Evolutionary conservation across 2,113 vertebrate genomes (phyloP), one percentile per base, ranked within the genome.

Genomic region (Corydoras maculifer): DNA sequence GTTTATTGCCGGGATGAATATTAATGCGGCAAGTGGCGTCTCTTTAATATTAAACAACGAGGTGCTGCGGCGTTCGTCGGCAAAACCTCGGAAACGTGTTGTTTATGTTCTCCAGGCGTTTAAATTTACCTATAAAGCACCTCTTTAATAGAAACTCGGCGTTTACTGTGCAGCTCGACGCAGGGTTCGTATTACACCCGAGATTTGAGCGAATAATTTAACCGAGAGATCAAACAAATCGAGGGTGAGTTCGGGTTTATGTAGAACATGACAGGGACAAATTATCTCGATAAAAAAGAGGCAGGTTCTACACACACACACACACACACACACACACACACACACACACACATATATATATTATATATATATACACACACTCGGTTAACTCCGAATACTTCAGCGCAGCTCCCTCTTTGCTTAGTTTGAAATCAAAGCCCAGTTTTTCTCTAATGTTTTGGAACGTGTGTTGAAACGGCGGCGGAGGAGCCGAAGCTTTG

Each of bases 1-100:
- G 48, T 31, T 63, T 58, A 12, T 75, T 66, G n/a, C 53, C 67
- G 58, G 68, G 65, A 58, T 43, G 72, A 71, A 71, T 71, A 63
- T 49, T 55, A 64, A 68, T 29, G 68, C 53, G 18, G 15, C 9
- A n/a, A 31, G 63, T 67, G 58, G 48, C 49, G 68, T 67, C 72
- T 66, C 60, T 75, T 70, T 75, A 75, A 68, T 78, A 78, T 75
- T 68, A 75, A 71, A 75, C 64, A 43, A 43, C 35, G 35, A 4
- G 35, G 35, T 43, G 35, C 2, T 43, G 35, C 4, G 0, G 35
- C 7, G 4, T 43, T 43, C 35, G 4, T 43, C 35, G 4, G 35
- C 35, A 43, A 25, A 43, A 43, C 35, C 35, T 43, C 35, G 35
- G 35, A 43, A 25, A 43, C 35, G 35, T 43, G 70, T 73, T 77